Base-by-base conservation (phyloP, 2,797 vertebrate genomes). In the Discoglossus pictus region DNA sequence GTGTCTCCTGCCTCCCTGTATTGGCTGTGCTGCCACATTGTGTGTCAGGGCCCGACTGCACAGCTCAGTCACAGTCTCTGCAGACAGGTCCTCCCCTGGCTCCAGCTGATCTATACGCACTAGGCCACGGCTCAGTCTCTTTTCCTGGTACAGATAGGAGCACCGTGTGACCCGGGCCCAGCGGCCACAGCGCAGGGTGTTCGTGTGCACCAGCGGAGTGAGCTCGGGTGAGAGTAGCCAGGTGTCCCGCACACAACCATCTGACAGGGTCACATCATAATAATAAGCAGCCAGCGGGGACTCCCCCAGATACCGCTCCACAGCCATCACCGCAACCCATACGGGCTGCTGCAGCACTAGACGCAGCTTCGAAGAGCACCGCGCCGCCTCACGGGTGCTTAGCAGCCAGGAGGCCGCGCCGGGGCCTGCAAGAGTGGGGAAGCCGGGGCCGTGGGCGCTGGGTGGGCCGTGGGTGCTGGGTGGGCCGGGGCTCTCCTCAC, bases 261-360 rank as follows among this genome's bases (percentile, higher is more conserved):
- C 93, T 0, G 87, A 89, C 4, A 96, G 15, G 0, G 89, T 96
- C 73, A 96, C 52, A 9, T 98, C 96, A 72, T 92, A 97, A 77
- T 75, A 86, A 59, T 65, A 78, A 0, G 64, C 63, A 1, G 9
- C 51, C 2, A 3, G 24, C 11, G 13, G 12, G 1, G 8, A 27
- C 1, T 1, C 6, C 0, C 84, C 81, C 51, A 93, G 38, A 58
- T 95, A 94, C 6, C 93, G 83, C 69, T 92, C 89, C 2, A 97
- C 62, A 0, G 87, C 81, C 24, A 92, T 2, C 12, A 96, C 93
- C 4, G 84, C 78, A 1, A 94, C 83, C 0, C 83, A 75, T 2
- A 74, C 66, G 11, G 77, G 79, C 1, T 82, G 80, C 0, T 65
- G 72, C 0, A 76, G 21, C 6, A 18, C 44, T 1, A 87, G 46